Evolutionary conservation across 2,888 invertebrate genomes (phyloP), one percentile per base, ranked within the genome.

Genomic region (Drosophila kuntzei): DNA sequence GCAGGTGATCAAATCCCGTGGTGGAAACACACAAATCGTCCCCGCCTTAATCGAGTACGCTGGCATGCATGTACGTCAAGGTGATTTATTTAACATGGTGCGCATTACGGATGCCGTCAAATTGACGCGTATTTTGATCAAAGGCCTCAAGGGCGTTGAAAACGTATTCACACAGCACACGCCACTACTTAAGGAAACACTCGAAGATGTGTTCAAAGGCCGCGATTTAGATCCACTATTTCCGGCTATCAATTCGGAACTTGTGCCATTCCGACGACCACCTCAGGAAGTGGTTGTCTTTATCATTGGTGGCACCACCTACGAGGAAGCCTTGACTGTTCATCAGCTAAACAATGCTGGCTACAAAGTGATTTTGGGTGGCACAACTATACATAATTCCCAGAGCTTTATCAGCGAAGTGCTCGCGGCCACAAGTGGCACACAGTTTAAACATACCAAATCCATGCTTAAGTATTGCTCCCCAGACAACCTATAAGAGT

Each of bases 81-180:
- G 94, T 71, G 98, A 98, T 92, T 93, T 98, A 67, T 97, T 98
- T 90, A 96, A 96, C 80, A 96, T 98, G 49, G 95, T 95, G 0
- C 97, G 98, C 87, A 97, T 98, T 80, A 98, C 98, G 0, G 98
- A 98, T 96, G 91, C 95, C 95, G 87, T 97, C 95, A 90, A 98
- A 96, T 94, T 96, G 94, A 90, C 85, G 20, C 87, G 92, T 36
- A 92, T 92, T 75, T 80, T 91, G 3, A 92, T 92, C 47, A 92
- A 91, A 60, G 97, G 97, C 16, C 93, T 98, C 18, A 97, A 96
- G 93, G 99, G 99, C 1, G 99, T 99, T 0, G 99, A 99, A 91
- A 99, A 99, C 93, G 97, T 99, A 70, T 99, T 98, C 93, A 99
- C 99, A 0, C 99, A 99, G 90, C 99, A 99, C 92, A 96, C 96